These are phyloP conservation scores for Brachionus asplanchnoidis DNA, from an alignment of 1,140 invertebrate species.

Conservation along the genomic window DNA sequence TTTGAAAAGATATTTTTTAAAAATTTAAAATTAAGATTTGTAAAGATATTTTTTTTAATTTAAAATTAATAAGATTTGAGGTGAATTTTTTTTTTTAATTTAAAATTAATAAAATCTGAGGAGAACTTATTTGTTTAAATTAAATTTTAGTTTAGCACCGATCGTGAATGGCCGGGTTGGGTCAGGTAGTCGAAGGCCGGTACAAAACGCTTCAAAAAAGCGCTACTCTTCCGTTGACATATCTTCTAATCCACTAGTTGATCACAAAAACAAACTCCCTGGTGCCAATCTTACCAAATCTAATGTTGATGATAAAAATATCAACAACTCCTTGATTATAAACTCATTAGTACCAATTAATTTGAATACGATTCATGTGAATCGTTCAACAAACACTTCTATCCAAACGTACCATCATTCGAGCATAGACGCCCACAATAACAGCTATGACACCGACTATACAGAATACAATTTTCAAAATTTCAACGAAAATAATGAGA, in stretches of 20 bases:
- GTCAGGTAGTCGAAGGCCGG: neutral
- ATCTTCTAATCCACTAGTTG: neutral
- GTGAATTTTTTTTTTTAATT: neutral
- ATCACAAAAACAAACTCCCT: neutral
- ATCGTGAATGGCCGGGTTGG: neutral
- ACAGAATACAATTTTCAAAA: neutral
- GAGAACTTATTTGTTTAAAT: neutral
- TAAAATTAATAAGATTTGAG: no score
- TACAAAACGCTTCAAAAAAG: slow-evolving; percentile 13
- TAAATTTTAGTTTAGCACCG: neutral
- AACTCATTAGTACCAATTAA: neutral
- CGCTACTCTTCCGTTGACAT: slow-evolving; percentile 13
- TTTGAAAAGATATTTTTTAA: no score
- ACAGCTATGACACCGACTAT: slow-evolving; percentile 16
- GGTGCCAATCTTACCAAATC: neutral
- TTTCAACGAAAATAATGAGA: neutral
- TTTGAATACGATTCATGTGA: neutral
- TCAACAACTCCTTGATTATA: neutral
- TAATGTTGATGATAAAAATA: neutral
- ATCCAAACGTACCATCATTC: neutral
- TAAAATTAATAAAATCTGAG: neutral
- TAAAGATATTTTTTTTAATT: no score
- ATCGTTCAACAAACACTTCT: neutral
- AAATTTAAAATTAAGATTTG: no score
- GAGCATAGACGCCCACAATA: neutral